Base-by-base conservation (phyloP, 2,113 vertebrate genomes). In the Trematocara marginatum region DNA sequence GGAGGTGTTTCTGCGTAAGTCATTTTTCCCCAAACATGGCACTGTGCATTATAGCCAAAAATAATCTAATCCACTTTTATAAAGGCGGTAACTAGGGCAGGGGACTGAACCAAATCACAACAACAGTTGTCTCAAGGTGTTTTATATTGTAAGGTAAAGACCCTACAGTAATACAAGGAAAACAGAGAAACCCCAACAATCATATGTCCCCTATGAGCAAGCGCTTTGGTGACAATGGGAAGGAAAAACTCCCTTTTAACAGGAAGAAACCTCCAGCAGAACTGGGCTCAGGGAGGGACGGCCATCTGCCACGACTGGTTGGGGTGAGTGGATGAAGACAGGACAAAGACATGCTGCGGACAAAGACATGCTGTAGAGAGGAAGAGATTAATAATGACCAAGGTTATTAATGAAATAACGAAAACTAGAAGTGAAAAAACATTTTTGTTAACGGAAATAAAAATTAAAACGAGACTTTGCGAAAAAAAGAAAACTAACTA, bases 241-340 rank as follows among this genome's bases (percentile, higher is more conserved):
- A 31, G 3, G 56, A 59, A 59, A 59, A 59, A 59, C 56, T 59
- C 56, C 13, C 13, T 31, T 59, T 31, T 59, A 59, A 31, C 26
- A 59, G 56, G 3, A 31, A 59, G 56, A 57, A 57, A 57, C 56
- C 26, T 57, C 54, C 26, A 57, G 26, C 26, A 31, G 26, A 59
- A 31, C 13, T 0, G 2, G 26, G 13, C 26, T 59, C 56, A 59
- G 13, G 26, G 56, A 59, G 13, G 0, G 26, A 6, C 7, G 13
- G 13, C 26, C 56, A 59, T 31, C 56, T 31, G 4, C 56, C 13
- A 3, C 1, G 7, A 59, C 3, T 31, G 7, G 56, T 59, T 59
- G 4, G 26, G 56, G 56, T 10, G 29, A 59, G 29, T 34, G 56
- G 15, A 59, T 34, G 15, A 59, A 59, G 29, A 59, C 56, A 59